Conservation (phyloP, 2,797 vertebrate genomes). For the Zalophus californianus region DNA sequence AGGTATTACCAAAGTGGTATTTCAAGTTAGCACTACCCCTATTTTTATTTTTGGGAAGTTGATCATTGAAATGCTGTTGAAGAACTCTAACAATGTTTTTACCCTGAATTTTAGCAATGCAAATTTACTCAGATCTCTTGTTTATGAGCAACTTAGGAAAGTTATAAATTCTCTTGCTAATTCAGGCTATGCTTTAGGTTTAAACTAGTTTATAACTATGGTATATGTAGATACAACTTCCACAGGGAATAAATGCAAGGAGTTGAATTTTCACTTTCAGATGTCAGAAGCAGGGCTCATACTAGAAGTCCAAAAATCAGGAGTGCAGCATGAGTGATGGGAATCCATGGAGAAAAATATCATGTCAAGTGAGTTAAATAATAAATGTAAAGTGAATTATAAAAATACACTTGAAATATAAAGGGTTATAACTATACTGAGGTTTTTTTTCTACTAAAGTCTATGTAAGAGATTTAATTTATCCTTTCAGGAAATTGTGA, state of each 20-base stretch:
- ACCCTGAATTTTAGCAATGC: neutral
- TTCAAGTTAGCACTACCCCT: neutral
- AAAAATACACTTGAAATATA: neutral
- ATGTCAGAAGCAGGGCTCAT: neutral
- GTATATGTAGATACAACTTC: neutral
- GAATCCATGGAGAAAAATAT: neutral
- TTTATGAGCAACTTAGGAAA: neutral
- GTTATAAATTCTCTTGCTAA: neutral
- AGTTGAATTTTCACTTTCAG: neutral
- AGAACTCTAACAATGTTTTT: neutral
- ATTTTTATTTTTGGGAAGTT: neutral
- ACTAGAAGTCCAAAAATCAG: neutral
- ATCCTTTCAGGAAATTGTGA: neutral
- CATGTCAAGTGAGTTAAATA: neutral
- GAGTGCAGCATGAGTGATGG: neutral
- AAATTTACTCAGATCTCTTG: neutral
- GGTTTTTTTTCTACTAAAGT: neutral
- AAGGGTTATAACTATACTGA: neutral
- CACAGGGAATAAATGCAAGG: neutral
- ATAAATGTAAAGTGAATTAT: neutral
- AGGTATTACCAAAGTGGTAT: neutral
- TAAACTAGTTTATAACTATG: neutral
- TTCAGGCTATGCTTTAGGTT: neutral
- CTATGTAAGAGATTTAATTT: neutral
- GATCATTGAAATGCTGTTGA: neutral